Evolutionary conservation across 2,888 invertebrate genomes (phyloP).

Genomic region (Odontomyia ornata): DNA sequence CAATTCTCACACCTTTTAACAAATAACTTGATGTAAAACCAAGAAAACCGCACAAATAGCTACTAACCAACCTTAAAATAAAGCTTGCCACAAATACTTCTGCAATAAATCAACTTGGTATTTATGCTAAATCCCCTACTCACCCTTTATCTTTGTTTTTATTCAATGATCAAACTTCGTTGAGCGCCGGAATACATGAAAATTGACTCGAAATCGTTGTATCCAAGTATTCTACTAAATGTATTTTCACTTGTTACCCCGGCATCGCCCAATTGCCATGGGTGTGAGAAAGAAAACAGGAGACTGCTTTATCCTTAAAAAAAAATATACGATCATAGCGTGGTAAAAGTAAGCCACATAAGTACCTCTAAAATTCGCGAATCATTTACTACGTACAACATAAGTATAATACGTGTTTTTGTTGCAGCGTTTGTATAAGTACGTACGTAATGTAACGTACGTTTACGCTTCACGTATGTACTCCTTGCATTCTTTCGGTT

Average conservation of each 20-base stretch:
- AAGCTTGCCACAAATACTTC: not conserved
- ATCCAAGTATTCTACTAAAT: too few relatives aligned
- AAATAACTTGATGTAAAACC: not conserved
- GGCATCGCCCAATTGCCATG: not conserved
- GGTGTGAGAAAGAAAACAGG: not conserved
- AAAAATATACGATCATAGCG: slow-evolving; percentile 8
- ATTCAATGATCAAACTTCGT: too few relatives aligned
- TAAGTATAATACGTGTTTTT: too few relatives aligned
- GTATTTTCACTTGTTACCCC: not conserved
- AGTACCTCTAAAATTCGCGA: slow-evolving; percentile 36
- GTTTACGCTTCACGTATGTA: not conserved
- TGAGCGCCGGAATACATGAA: too few relatives aligned
- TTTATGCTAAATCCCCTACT: not conserved
- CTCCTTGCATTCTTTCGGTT: too few relatives aligned
- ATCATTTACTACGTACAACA: slow-evolving; percentile 22
- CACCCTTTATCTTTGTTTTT: too few relatives aligned
- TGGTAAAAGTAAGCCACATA: slow-evolving; percentile 25
- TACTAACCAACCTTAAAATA: not conserved
- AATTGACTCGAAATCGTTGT: too few relatives aligned
- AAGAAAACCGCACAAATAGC: not conserved
- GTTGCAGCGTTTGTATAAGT: too few relatives aligned
- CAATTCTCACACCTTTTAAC: not conserved
- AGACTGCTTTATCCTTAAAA: slow-evolving; percentile 16
- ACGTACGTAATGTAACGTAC: not conserved
- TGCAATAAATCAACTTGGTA: slow-evolving; percentile 19